phyloP scores from a whole-genome alignment of 2,888 invertebrate genomes.

The Lamellibrachia satsuma region DNA sequence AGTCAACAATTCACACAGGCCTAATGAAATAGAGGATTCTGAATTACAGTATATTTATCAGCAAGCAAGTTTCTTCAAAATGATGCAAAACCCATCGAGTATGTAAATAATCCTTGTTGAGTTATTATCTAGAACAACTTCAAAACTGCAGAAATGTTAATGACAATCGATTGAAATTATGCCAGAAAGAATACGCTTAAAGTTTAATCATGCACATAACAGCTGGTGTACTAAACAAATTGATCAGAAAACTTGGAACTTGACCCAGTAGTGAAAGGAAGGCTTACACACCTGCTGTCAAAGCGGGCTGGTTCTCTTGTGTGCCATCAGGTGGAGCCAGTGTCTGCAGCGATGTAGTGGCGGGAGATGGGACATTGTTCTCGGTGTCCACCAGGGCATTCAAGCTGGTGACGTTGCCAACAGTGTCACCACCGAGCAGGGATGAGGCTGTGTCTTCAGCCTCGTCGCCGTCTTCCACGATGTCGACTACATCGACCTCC shows the following conservation, averaged over 20 bases:
- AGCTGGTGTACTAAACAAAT: not conserved
- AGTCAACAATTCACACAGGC: not conserved
- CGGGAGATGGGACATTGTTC: not conserved
- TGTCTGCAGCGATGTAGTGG: not conserved
- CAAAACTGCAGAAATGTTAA: too few relatives aligned
- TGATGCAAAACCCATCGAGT: too few relatives aligned
- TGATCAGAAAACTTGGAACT: not conserved
- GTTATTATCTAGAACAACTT: too few relatives aligned
- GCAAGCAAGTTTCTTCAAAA: too few relatives aligned
- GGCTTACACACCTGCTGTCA: not conserved
- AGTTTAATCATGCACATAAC: not conserved
- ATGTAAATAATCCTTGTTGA: too few relatives aligned
- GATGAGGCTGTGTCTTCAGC: not conserved
- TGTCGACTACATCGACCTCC: slow-evolving; percentile 7
- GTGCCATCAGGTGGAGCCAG: not conserved
- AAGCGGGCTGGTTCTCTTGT: not conserved
- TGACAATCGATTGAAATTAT: too few relatives aligned
- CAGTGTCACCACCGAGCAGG: not conserved
- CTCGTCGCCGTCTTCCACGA: not conserved
- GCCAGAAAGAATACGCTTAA: not conserved
- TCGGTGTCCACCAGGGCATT: not conserved
- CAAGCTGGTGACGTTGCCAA: not conserved
- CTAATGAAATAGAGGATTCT: not conserved
- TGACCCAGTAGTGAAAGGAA: not conserved
- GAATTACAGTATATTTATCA: not conserved